These are phyloP conservation scores for Tinea pellionella DNA, from an alignment of 2,888 invertebrate species.

Conservation along the genomic window DNA sequence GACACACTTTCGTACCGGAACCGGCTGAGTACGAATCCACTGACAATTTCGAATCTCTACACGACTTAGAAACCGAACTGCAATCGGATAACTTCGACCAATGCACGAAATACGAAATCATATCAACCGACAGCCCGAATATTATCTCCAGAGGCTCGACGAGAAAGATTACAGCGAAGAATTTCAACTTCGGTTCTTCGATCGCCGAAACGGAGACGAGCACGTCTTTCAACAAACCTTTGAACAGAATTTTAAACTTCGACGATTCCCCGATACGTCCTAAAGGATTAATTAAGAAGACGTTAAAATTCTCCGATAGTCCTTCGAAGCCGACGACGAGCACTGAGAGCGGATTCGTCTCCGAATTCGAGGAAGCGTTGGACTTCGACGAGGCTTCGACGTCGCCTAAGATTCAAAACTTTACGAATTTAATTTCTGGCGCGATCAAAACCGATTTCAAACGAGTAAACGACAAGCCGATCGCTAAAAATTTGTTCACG, in stretches of 20 bases:
- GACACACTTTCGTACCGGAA: neutral
- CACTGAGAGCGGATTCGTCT: slow-evolving; percentile 59
- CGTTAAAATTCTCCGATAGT: slow-evolving; percentile 35
- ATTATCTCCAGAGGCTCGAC: slow-evolving; percentile 49
- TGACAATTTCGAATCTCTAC: slow-evolving; percentile 27
- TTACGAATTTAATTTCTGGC: slow-evolving; percentile 47
- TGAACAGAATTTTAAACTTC: slow-evolving; percentile 45
- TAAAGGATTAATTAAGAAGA: slow-evolving; percentile 41
- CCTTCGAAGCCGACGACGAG: neutral
- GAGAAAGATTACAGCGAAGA: slow-evolving; percentile 41
- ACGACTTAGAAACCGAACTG: slow-evolving; percentile 58
- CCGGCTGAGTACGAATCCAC: neutral
- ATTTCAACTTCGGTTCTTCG: slow-evolving; percentile 57
- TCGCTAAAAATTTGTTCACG: slow-evolving; percentile 36
- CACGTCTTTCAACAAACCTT: slow-evolving; percentile 48
- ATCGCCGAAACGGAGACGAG: slow-evolving; percentile 48
- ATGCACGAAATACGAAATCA: slow-evolving; percentile 61
- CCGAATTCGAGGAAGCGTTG: slow-evolving; percentile 54
- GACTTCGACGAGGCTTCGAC: slow-evolving; percentile 48
- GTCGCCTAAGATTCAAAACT: slow-evolving; percentile 51
- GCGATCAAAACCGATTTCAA: slow-evolving; percentile 35
- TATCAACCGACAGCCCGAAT: slow-evolving; percentile 60
- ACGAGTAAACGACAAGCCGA: slow-evolving; percentile 37
- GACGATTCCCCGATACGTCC: slow-evolving; percentile 48
- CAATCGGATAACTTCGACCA: slow-evolving; percentile 49